Evolutionary conservation across 2,797 vertebrate genomes (phyloP).

Genomic region (Acomys russatus): DNA sequence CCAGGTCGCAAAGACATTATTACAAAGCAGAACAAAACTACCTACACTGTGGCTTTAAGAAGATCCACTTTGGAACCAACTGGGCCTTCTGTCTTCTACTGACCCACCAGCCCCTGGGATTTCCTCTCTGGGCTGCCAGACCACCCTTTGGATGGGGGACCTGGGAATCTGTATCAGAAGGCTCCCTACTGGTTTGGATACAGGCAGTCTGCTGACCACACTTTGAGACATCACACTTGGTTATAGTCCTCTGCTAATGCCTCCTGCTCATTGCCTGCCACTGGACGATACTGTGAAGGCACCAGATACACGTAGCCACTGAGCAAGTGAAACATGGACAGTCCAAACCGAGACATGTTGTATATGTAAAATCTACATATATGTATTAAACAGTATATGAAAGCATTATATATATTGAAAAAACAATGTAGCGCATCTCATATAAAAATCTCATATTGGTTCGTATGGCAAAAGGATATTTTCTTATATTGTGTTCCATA

Average conservation of each 20-base stretch:
- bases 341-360: neutral
- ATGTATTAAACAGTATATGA: neutral
- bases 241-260: neutral
- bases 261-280: neutral
- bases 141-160: neutral
- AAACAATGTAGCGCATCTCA: neutral
- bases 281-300: neutral
- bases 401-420: neutral
- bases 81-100: no score
- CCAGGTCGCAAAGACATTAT: constrained; percentile 70
- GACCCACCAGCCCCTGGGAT: neutral
- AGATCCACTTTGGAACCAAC: neutral
- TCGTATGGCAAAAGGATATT: constrained; percentile 38
- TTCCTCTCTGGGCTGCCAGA: neutral
- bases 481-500: neutral
- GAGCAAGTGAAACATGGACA: neutral
- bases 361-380: neutral
- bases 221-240: neutral
- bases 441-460: constrained; percentile 27
- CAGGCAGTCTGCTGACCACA: neutral
- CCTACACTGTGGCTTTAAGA: neutral
- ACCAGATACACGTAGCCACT: neutral
- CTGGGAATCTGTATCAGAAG: neutral
- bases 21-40: constrained; percentile 63
- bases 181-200: no score